Evolutionary conservation across 2,797 vertebrate species (phyloP), one percentile per base, ranked within the genome.

Genomic region (Parotocinclus haroldoi): DNA sequence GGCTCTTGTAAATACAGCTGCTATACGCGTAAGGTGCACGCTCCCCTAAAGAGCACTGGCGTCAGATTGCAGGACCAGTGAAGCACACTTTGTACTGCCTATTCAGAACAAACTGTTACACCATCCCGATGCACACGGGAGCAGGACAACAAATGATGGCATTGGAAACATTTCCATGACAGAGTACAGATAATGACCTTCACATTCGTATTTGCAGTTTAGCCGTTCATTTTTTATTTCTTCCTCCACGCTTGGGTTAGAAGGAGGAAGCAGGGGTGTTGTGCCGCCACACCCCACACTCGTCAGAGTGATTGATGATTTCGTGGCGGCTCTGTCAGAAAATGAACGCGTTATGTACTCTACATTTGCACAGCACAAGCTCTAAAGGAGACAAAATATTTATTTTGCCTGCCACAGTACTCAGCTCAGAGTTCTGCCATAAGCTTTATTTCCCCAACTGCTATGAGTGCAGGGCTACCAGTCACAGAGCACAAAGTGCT

Each of bases 341-440:
- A 75, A 55, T 56, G 45, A 37, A 27, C 27, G 12, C 54, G 50
- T 19, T 58, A 16, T 44, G 49, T 52, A 58, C 53, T n/a, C 52
- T 59, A 50, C 42, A 40, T 12, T n/a, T 45, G 45, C 67, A 48
- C 17, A 38, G 58, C 27, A 11, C 16, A 53, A 52, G 60, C 50
- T 63, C 40, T 44, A 63, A 66, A 48, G 27, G 45, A 79, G 73
- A 71, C 75, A 75, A 77, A 79, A 77, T 79, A 77, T 77, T 77
- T 75, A 79, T 75, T 79, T 67, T 62, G 16, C 36, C 38, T 46
- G 10, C 40, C 40, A 42, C 62, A 62, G 73, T 65, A 46, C 58
- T 48, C 73, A 27, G 42, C 56, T 58, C 38, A 70, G 17, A 52
- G 39, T 46, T 40, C 9, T 18, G 45, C 51, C 66, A 51, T 48